A percentile compares a stretch with the other conserved stretches of the same genome.
phyloP scores from a whole-genome alignment of 1,140 invertebrate genomes.

The Drosophila teissieri region DNA sequence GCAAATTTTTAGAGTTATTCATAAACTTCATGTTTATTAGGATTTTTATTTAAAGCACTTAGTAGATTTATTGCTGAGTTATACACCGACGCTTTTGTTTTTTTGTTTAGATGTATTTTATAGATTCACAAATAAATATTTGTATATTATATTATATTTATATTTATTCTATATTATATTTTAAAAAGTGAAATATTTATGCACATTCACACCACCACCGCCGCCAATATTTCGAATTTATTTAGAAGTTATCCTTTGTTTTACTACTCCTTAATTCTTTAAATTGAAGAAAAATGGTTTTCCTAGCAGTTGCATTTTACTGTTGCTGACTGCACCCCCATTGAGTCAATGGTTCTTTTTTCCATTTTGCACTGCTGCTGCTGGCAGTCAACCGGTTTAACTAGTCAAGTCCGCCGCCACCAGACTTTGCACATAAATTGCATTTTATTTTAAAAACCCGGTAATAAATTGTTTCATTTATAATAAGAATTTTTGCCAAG shows the following conservation, averaged over 20 bases:
- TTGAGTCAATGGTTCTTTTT: conserved; percentile 40
- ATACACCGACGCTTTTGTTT: too few relatives aligned
- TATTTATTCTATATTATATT: too few relatives aligned
- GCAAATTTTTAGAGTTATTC: neutral
- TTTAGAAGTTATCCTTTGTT: neutral
- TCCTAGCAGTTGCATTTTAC: conserved; percentile 37
- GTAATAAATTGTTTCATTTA: conserved; percentile 79
- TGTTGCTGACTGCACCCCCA: conserved; percentile 44
- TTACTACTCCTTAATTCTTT: conserved; percentile 9
- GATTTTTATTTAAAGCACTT: neutral
- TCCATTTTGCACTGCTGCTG: conserved; percentile 24
- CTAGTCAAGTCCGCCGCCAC: conserved; percentile 44
- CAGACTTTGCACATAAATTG: conserved; percentile 69
- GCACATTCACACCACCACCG: too few relatives aligned
- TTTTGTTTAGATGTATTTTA: too few relatives aligned
- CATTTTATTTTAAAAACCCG: conserved; percentile 79
- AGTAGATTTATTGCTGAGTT: too few relatives aligned
- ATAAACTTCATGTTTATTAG: neutral
- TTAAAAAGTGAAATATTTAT: too few relatives aligned
- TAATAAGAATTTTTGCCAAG: conserved; percentile 73
- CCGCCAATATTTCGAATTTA: neutral
- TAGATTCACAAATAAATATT: too few relatives aligned
- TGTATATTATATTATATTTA: too few relatives aligned
- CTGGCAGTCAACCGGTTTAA: conserved; percentile 62
- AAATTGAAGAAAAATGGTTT: conserved; percentile 25